Percentiles rank a stretch among this genome's conserved stretches.
These are phyloP conservation scores for Craseonycteris thonglongyai DNA, from an alignment of 2,113 vertebrate genomes.

Conservation along the genomic window DNA sequence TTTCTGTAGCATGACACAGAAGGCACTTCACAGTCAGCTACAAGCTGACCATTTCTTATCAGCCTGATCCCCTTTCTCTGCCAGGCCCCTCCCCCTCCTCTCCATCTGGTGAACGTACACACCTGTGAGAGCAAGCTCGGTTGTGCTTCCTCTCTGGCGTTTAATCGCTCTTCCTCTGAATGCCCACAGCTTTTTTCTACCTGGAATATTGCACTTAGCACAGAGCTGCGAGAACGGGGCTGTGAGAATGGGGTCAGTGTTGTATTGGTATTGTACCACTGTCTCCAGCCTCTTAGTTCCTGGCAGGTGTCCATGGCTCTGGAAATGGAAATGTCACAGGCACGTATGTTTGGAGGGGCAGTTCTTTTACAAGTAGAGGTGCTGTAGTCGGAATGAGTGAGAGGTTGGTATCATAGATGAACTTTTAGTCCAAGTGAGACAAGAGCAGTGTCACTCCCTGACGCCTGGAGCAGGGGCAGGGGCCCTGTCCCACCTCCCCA, in stretches of 20 bases:
- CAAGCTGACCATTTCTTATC: background rate
- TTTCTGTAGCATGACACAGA: background rate
- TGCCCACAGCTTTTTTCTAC: background rate
- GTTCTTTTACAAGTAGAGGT: background rate
- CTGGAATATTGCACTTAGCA: background rate
- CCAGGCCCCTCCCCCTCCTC: fast-evolving
- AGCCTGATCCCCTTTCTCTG: background rate
- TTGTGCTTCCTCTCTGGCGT: background rate
- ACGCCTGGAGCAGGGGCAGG: background rate
- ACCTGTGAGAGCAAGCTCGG: background rate
- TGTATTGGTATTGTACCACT: background rate
- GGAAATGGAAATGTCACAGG: background rate
- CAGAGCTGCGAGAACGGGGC: background rate
- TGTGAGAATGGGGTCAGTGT: background rate
- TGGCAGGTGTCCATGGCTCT: background rate
- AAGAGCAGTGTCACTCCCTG: background rate
- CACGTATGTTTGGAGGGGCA: background rate
- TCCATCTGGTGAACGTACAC: background rate
- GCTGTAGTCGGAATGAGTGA: background rate
- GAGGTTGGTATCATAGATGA: background rate
- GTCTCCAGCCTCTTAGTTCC: background rate
- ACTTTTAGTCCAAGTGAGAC: background rate
- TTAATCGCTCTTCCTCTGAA: background rate
- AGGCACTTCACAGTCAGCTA: background rate
- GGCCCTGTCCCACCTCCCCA: background rate